Conservation (phyloP, 2,888 invertebrate genomes). For the Pristionchus maxplancki region DNA sequence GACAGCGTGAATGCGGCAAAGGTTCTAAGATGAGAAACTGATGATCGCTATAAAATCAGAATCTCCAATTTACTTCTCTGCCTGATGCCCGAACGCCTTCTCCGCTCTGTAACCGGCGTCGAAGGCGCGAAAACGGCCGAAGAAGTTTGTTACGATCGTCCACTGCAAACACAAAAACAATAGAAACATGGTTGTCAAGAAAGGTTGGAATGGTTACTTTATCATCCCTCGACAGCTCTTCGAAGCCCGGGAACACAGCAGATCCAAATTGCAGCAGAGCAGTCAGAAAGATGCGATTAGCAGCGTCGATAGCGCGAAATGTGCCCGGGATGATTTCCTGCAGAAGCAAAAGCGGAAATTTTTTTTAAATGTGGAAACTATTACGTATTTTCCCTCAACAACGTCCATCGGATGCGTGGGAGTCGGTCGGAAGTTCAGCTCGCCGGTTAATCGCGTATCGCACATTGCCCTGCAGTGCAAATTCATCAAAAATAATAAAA, state of each 20-base stretch:
- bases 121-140: background rate
- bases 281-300: background rate
- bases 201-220: background rate
- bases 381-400: background rate
- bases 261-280: background rate
- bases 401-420: background rate
- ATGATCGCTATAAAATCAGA: background rate
- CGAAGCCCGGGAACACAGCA: background rate
- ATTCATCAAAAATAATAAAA: background rate
- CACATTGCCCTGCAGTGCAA: background rate
- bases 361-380: no score
- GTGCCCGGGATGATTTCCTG: background rate
- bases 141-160: conserved; percentile 27
- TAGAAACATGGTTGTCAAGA: background rate
- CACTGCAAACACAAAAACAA: no score
- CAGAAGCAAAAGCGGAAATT: background rate
- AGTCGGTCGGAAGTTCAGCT: background rate
- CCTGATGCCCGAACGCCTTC: background rate
- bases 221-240: background rate
- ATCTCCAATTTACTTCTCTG: background rate
- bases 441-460: background rate
- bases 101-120: background rate
- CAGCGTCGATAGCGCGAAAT: background rate
- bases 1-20: background rate
- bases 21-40: background rate